A percentile compares a stretch with the other conserved stretches of the same genome.
Conservation (phyloP, 2,113 vertebrate species). For the Alethe castanea region DNA sequence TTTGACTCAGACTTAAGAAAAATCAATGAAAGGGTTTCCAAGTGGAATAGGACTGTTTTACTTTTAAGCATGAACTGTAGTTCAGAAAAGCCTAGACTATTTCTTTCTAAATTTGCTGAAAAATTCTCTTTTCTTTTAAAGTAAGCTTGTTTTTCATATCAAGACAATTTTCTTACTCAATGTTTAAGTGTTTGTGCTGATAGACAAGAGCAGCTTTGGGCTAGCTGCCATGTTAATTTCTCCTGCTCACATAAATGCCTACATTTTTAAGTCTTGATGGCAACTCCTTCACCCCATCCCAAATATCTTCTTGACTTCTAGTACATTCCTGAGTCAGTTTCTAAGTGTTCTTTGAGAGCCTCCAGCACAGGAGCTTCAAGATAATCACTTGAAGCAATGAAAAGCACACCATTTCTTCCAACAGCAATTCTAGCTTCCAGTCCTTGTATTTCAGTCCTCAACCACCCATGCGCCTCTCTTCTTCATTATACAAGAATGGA, state of each 20-base stretch:
- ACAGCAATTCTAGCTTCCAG: not conserved
- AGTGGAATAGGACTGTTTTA: not conserved
- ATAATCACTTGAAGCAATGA: not conserved
- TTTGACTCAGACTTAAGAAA: not conserved
- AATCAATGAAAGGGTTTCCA: not conserved
- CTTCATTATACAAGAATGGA: not conserved
- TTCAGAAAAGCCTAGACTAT: not conserved
- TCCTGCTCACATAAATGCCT: not conserved
- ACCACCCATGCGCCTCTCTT: not conserved
- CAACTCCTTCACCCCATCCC: not conserved
- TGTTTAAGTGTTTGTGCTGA: not conserved
- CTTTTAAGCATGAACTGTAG: not conserved
- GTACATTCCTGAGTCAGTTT: not conserved
- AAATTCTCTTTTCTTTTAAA: not conserved
- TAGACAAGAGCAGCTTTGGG: not conserved
- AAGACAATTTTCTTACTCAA: not conserved
- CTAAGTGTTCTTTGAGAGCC: not conserved
- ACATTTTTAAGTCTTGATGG: not conserved
- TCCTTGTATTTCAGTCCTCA: not conserved
- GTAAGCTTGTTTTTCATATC: not conserved
- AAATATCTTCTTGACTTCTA: not conserved
- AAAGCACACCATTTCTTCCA: not conserved
- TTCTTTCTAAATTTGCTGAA: not conserved
- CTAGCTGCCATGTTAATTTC: not conserved
- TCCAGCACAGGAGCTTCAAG: not conserved